Evolutionary conservation across 2,113 vertebrate species (phyloP).

Genomic region (Chlamydotis undulata): DNA sequence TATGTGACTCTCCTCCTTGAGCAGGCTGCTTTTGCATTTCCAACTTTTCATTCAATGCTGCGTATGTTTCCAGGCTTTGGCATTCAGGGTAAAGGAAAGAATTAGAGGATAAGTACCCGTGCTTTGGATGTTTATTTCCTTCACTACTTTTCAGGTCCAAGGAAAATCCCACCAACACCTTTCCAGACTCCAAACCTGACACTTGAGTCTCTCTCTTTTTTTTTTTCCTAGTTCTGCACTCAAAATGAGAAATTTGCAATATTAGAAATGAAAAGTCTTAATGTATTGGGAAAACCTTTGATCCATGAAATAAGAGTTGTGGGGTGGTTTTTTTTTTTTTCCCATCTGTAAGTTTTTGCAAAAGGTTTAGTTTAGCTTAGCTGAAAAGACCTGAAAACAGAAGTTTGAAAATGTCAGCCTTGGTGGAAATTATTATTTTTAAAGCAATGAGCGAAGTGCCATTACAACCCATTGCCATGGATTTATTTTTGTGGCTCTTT

Average conservation of each 20-base stretch:
- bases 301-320: slow-evolving; percentile 63
- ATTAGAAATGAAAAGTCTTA: slow-evolving; percentile 53
- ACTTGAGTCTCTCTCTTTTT: not conserved
- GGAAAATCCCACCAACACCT: not conserved
- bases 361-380: not conserved
- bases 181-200: not conserved
- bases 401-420: slow-evolving; percentile 64
- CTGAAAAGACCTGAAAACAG: not conserved
- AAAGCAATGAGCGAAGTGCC: not conserved
- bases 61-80: not conserved
- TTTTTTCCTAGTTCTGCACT: not conserved
- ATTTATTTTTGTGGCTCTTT: not conserved
- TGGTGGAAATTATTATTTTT: not conserved
- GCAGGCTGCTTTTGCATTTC: not conserved
- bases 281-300: slow-evolving; percentile 63
- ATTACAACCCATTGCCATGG: not conserved
- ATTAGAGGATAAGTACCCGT: not conserved
- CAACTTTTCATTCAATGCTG: not conserved
- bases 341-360: slow-evolving; percentile 17
- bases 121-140: not conserved
- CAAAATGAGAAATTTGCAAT: slow-evolving; percentile 38
- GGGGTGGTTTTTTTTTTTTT: not conserved
- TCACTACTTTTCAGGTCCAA: not conserved
- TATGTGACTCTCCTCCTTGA: not conserved
- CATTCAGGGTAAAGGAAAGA: not conserved